These are phyloP conservation scores for Hydroisotoma schaefferi DNA, from an alignment of 2,888 invertebrate species.

Conservation along the genomic window DNA sequence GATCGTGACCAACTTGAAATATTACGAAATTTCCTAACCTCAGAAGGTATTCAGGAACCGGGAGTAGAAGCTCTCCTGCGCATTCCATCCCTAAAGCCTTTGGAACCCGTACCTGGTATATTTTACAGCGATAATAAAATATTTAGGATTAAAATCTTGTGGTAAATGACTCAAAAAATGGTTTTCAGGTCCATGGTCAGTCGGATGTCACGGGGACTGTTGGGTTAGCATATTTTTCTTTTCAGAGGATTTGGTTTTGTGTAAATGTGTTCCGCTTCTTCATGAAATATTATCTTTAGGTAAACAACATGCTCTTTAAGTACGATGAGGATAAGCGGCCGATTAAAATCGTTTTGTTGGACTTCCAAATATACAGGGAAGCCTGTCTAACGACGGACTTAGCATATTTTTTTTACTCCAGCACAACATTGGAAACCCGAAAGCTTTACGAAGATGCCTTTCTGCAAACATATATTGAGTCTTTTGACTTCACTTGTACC, in stretches of 20 bases:
- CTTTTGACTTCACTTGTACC: constrained; percentile 33
- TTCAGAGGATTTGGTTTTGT: no score
- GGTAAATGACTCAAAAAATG: neutral
- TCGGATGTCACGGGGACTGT: constrained; percentile 29
- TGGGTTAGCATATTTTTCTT: no score
- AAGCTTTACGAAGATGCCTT: constrained; percentile 44
- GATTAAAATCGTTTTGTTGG: constrained; percentile 21
- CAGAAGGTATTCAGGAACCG: no score
- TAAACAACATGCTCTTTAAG: constrained; percentile 34
- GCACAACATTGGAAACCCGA: constrained; percentile 29
- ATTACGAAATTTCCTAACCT: no score
- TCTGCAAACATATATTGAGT: constrained; percentile 46
- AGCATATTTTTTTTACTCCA: constrained; percentile 29
- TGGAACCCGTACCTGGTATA: no score
- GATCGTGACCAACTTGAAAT: neutral
- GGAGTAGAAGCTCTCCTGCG: no score
- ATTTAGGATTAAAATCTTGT: no score
- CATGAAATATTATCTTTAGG: no score
- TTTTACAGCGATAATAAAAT: no score
- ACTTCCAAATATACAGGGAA: constrained; percentile 30
- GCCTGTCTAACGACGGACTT: constrained; percentile 32
- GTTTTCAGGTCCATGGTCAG: constrained; percentile 16
- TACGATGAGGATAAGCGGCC: constrained; percentile 11
- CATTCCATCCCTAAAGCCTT: no score
- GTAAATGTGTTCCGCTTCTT: no score